Evolutionary conservation across 2,113 vertebrate species (phyloP).

Genomic region (Ovibos moschatus): DNA sequence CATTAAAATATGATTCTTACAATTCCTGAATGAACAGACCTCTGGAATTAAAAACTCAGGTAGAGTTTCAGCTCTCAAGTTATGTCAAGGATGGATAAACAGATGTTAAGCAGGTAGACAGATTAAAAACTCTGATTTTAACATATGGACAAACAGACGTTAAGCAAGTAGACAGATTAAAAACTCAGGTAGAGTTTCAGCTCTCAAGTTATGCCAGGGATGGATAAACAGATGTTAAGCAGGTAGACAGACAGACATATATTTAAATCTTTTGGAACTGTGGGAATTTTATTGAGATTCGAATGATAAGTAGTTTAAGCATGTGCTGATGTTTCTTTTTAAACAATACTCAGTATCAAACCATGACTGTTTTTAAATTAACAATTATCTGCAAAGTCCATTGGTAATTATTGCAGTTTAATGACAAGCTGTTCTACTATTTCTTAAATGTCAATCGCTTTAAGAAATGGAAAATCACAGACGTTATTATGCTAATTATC

Average conservation of each 20-base stretch:
- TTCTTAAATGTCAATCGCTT: slow-evolving; percentile 48
- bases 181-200: background rate
- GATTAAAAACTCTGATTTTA: background rate
- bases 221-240: background rate
- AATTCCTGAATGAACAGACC: background rate
- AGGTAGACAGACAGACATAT: background rate
- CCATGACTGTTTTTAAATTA: slow-evolving; percentile 25
- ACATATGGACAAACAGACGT: background rate
- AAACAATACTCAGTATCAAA: background rate
- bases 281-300: background rate
- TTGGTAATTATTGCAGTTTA: slow-evolving; percentile 37
- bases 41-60: background rate
- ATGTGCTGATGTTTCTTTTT: background rate
- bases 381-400: slow-evolving; percentile 7
- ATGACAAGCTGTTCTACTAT: background rate
- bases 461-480: slow-evolving; percentile 9
- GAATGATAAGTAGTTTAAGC: background rate
- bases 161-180: background rate
- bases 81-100: background rate
- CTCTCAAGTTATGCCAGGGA: background rate
- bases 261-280: background rate
- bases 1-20: background rate
- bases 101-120: background rate
- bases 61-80: background rate
- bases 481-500: slow-evolving; percentile 39